Evolutionary conservation across 23 tunicate species (phyloP), one percentile per base, ranked within the genome.

Genomic region (Styela plicata): DNA sequence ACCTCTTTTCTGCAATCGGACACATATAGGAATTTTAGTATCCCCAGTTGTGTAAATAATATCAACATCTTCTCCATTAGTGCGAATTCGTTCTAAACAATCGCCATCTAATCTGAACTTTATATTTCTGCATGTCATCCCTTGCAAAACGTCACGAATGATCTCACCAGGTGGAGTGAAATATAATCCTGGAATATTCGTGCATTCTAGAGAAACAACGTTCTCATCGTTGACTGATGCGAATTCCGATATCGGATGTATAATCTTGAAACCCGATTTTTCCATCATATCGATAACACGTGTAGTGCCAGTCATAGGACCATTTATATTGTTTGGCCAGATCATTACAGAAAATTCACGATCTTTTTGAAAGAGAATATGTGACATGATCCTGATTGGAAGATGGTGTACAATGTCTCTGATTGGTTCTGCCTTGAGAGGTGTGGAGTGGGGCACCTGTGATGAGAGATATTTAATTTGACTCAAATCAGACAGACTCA

Each of bases 331-430:
- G 31, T 66, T 66, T 10, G 71, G 30, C 71, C 30, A 25, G 5
- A 26, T 25, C 16, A 66, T 26, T 25, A 26, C 71, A 66, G 71
- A 66, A 28, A 66, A 66, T 66, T 66, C 71, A 66, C 71, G 31
- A 66, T 26, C 71, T 10, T 28, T 66, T 66, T 28, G 31, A 17
- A 28, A 66, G 7, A 66, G 17, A 3, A 28, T 66, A 28, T 26
- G 71, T 5, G 31, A 28, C 31, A 66, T 66, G 71, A 28, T 66
- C 10, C 17, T 66, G 71, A 66, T 28, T 5, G 31, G 71, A 66
- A 25, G 31, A 66, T 66, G 16, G 16, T 44, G 57, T 13, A 44
- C 57, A 5, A 13, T 7, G 7, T 7, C 13, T 13, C 57, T 44
- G 13, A 44, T 44, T 7, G 57, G 57, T 44, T 44, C 57, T 7